phyloP scores from a whole-genome alignment of 2,888 invertebrate genomes.

The Danaus chrysippus region DNA sequence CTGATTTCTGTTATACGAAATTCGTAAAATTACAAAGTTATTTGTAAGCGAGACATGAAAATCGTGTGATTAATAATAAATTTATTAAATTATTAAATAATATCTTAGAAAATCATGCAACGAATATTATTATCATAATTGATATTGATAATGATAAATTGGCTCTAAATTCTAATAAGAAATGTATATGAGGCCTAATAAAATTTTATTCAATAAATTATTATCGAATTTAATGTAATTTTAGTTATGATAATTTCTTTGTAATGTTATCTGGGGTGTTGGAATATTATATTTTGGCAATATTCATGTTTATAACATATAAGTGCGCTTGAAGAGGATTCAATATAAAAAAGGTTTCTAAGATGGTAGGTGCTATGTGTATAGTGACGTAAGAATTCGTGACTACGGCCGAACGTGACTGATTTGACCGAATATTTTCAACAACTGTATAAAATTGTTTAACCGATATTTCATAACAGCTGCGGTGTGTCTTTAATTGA shows the following conservation, averaged over 20 bases:
- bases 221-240: background rate
- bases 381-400: conserved; percentile 56
- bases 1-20: too few species aligned
- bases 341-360: conserved; percentile 37
- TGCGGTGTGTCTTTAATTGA: conserved; percentile 17
- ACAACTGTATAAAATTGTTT: conserved; percentile 10
- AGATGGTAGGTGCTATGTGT: conserved; percentile 43
- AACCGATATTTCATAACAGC: conserved; percentile 23
- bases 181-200: conserved; percentile 1
- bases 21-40: too few species aligned
- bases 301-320: conserved; percentile 1
- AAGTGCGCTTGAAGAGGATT: conserved; percentile 44
- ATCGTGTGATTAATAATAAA: background rate
- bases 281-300: background rate
- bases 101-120: conserved; percentile 5
- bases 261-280: background rate
- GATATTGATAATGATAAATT: conserved; percentile 6
- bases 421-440: conserved; percentile 48
- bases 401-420: conserved; percentile 51
- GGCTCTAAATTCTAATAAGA: background rate
- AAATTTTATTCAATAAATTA: background rate
- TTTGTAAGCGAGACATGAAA: background rate
- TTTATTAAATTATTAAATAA: background rate
- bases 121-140: conserved; percentile 2
- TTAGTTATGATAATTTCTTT: too few species aligned